Evolutionary conservation across 2,797 vertebrate genomes (phyloP).

Genomic region (Alca torda): DNA sequence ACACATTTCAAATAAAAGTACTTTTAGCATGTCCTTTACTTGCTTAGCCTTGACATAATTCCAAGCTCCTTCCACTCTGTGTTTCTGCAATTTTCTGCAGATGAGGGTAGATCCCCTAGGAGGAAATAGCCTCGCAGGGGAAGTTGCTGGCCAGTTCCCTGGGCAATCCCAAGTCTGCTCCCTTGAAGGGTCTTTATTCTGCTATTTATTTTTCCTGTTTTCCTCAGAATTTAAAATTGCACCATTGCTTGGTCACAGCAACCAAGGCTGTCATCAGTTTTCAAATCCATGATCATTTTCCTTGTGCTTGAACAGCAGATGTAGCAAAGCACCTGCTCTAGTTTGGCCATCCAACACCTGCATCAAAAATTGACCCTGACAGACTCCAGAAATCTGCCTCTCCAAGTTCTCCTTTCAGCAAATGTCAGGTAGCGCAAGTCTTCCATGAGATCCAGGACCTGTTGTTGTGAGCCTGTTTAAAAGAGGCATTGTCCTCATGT

Average conservation of each 20-base stretch:
- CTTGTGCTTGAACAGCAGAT: not conserved
- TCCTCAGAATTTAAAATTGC: not conserved
- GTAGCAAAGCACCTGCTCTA: not conserved
- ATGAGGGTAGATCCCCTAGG: not conserved
- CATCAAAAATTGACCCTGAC: not conserved
- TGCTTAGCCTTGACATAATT: not conserved
- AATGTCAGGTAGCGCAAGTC: not conserved
- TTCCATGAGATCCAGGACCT: not conserved
- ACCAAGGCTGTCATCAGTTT: fast-evolving
- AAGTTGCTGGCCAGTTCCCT: not conserved
- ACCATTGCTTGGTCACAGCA: not conserved
- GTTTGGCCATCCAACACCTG: not conserved
- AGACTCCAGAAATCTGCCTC: not conserved
- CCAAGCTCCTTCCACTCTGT: not conserved
- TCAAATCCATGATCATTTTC: not conserved
- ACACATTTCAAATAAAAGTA: not conserved
- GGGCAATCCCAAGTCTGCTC: not conserved
- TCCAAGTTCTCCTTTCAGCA: not conserved
- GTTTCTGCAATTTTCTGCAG: not conserved
- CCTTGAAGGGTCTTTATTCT: not conserved
- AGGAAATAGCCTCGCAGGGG: not conserved
- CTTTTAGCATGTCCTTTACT: not conserved
- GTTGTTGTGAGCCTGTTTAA: not conserved
- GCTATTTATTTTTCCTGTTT: not conserved
- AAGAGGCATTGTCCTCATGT: no score